Evolutionary conservation across 2,888 invertebrate genomes (phyloP).

Genomic region (Tenthredo distinguenda): DNA sequence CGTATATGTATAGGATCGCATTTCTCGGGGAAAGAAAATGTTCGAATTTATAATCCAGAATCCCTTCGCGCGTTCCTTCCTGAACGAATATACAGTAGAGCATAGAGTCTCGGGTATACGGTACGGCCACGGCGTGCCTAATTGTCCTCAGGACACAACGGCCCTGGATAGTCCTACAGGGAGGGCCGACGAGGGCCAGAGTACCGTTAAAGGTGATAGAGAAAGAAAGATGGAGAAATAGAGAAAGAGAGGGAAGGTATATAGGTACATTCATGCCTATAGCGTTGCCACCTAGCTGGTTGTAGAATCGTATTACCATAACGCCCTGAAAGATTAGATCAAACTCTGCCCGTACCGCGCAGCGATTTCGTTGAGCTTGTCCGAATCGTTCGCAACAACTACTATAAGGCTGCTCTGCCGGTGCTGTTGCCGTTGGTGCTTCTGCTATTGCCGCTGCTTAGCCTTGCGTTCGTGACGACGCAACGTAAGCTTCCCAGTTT

Average conservation of each 20-base stretch:
- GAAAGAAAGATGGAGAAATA: neutral
- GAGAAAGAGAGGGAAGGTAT: neutral
- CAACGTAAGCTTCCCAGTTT: conserved; percentile 30
- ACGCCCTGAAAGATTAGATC: conserved; percentile 22
- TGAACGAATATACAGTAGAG: conserved; percentile 3
- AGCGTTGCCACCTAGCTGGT: conserved; percentile 13
- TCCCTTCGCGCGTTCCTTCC: neutral
- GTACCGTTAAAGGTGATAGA: conserved; percentile 46
- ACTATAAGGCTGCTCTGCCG: neutral
- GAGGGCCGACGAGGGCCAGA: conserved; percentile 38
- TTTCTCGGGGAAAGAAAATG: neutral
- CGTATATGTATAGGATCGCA: neutral
- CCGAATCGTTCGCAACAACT: conserved; percentile 16
- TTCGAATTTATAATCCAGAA: neutral
- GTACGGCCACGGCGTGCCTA: conserved; percentile 31
- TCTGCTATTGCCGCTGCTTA: neutral
- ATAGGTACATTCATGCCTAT: conserved; percentile 1
- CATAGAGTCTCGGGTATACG: neutral
- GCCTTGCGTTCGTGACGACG: conserved; percentile 22
- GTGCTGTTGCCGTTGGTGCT: neutral
- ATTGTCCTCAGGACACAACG: conserved; percentile 46
- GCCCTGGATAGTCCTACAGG: conserved; percentile 28
- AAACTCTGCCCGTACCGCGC: neutral
- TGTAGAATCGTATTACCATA: conserved; percentile 39
- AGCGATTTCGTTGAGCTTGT: conserved; percentile 32